phyloP scores from a whole-genome alignment of 35 echinoderm and acorn worm genomes.

The Stichopus chloronotus region DNA sequence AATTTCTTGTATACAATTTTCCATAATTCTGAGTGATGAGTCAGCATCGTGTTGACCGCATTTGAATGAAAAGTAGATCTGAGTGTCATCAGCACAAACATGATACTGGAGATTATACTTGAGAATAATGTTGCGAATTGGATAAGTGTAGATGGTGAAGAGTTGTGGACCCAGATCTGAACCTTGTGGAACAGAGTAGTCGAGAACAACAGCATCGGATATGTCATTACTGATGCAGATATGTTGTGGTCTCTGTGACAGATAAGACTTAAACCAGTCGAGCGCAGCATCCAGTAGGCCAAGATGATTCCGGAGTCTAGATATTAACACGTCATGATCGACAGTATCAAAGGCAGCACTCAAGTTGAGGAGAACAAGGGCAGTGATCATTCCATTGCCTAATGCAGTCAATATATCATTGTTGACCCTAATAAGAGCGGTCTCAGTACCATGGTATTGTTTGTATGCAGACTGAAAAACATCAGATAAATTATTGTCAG shows the following conservation, averaged over 20 bases:
- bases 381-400: too few relatives aligned
- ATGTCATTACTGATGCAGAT: constrained; percentile 53
- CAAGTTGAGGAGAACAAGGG: constrained; percentile 58
- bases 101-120: too few relatives aligned
- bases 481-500: constrained; percentile 47
- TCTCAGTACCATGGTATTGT: constrained; percentile 60
- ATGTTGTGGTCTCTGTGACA: constrained; percentile 57
- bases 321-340: constrained; percentile 50
- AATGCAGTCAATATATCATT: constrained; percentile 70
- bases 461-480: too few relatives aligned
- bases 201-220: constrained; percentile 47
- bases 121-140: too few relatives aligned
- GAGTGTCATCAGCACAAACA: too few relatives aligned
- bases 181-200: constrained; percentile 71
- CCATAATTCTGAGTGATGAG: too few relatives aligned
- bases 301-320: constrained; percentile 23
- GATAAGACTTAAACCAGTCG: constrained; percentile 72
- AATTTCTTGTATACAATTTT: constrained; percentile 19
- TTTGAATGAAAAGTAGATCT: too few relatives aligned
- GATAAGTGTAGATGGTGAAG: too few relatives aligned
- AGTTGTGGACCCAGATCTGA: constrained; percentile 61
- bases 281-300: constrained; percentile 61
- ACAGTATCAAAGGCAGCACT: constrained; percentile 70
- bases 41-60: too few relatives aligned
- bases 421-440: constrained; percentile 54